Evolutionary conservation across 2,113 vertebrate species (phyloP).

Genomic region (Perognathus longimembris): DNA sequence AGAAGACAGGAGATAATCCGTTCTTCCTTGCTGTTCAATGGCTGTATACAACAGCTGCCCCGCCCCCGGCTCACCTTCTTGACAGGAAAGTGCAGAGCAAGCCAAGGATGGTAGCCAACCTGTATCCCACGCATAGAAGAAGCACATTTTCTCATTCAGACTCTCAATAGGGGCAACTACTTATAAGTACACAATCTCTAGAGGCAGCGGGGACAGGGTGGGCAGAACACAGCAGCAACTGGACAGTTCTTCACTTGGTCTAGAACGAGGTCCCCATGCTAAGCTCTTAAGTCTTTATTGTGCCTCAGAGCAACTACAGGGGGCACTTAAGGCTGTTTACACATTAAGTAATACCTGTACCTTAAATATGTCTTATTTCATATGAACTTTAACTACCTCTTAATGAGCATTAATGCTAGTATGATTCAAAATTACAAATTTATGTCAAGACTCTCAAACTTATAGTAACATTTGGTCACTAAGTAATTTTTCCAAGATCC

Average conservation of each 20-base stretch:
- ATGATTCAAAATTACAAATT: slow-evolving; percentile 38
- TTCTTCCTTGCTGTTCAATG: too few species aligned
- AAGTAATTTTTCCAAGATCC: slow-evolving; percentile 31
- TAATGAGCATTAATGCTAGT: neutral
- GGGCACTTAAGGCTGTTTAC: neutral
- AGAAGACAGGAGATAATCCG: neutral
- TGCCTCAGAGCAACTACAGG: neutral
- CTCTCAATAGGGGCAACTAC: neutral
- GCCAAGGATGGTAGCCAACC: neutral
- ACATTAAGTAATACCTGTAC: neutral
- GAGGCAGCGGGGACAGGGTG: neutral
- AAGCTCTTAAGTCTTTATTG: neutral
- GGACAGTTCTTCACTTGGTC: neutral
- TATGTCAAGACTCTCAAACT: slow-evolving; percentile 47
- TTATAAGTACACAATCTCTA: neutral
- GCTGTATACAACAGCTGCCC: neutral
- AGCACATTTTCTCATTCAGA: neutral
- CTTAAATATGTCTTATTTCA: neutral
- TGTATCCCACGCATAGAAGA: neutral
- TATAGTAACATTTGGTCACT: neutral
- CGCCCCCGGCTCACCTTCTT: neutral
- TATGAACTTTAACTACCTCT: neutral
- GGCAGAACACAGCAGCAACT: neutral
- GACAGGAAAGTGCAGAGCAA: neutral
- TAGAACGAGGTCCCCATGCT: neutral